phyloP scores from a whole-genome alignment of 2,888 invertebrate species.

The Auanema freiburgensis region DNA sequence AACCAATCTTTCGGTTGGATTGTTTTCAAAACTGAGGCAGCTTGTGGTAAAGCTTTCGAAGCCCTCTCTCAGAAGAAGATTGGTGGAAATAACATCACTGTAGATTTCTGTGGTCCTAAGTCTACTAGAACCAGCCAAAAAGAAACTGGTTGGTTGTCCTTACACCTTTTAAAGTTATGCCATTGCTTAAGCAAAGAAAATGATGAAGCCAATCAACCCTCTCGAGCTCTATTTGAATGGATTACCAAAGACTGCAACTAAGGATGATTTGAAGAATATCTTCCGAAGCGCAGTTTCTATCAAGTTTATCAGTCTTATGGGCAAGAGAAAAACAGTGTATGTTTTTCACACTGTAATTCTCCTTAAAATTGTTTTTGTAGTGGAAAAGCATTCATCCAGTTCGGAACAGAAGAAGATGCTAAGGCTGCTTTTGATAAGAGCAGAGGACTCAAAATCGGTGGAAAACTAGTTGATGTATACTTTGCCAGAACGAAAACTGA shows the following conservation, averaged over 20 bases:
- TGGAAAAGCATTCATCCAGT: slow-evolving; percentile 38
- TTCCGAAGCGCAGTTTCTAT: slow-evolving; percentile 27
- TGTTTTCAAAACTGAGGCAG: slow-evolving; percentile 43
- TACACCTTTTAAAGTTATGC: too few species aligned
- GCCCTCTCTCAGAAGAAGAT: slow-evolving; percentile 28
- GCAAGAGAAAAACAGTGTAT: neutral
- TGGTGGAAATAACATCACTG: slow-evolving; percentile 28
- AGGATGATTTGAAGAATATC: slow-evolving; percentile 30
- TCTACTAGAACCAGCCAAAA: slow-evolving; percentile 6
- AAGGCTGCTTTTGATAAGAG: slow-evolving; percentile 49
- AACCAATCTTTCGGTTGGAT: slow-evolving; percentile 45
- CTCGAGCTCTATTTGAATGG: slow-evolving; percentile 39
- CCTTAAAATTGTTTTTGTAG: slow-evolving; percentile 1
- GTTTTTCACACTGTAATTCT: neutral
- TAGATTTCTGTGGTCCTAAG: slow-evolving; percentile 46
- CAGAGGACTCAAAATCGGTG: slow-evolving; percentile 38
- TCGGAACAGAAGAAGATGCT: slow-evolving; percentile 48
- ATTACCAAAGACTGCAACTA: slow-evolving; percentile 18
- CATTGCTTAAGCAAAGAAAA: neutral
- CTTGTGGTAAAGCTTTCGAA: slow-evolving; percentile 36
- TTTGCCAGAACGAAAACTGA: slow-evolving; percentile 21
- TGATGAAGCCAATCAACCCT: slow-evolving; percentile 31
- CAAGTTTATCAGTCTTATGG: neutral
- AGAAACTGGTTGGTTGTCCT: slow-evolving; percentile 1
- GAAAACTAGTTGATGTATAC: slow-evolving; percentile 35